phyloP scores from a whole-genome alignment of 2,113 vertebrate genomes.

The Macrotus californicus region DNA sequence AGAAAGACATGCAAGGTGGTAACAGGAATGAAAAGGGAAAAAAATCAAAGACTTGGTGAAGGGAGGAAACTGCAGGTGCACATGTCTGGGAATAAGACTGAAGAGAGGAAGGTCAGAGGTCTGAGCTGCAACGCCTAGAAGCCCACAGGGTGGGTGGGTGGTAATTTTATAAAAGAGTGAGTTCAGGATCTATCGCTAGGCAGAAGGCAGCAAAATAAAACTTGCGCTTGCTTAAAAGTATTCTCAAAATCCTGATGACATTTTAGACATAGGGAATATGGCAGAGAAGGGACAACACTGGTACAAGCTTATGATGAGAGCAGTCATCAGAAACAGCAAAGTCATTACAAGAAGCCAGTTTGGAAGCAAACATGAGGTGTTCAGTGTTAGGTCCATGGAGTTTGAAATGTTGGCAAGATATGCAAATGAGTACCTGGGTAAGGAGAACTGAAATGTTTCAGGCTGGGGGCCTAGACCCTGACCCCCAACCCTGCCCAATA shows the following conservation, averaged over 20 bases:
- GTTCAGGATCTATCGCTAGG: not conserved
- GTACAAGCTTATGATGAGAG: not conserved
- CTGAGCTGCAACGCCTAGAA: not conserved
- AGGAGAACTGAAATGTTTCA: not conserved
- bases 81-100: not conserved
- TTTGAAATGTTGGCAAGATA: not conserved
- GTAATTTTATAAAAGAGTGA: not conserved
- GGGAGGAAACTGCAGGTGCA: not conserved
- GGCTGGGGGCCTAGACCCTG: not conserved
- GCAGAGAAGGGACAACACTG: not conserved
- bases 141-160: not conserved
- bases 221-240: not conserved
- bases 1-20: not conserved
- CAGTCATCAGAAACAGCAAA: not conserved
- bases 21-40: not conserved
- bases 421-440: not conserved
- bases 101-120: not conserved
- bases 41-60: not conserved
- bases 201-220: not conserved
- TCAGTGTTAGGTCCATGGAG: not conserved
- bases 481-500: not conserved
- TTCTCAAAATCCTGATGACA: constrained; percentile 4
- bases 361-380: not conserved
- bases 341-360: not conserved
- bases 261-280: not conserved